Base-by-base conservation (phyloP, 1,140 invertebrate species). In the Mycetomoellerius zeteki region DNA sequence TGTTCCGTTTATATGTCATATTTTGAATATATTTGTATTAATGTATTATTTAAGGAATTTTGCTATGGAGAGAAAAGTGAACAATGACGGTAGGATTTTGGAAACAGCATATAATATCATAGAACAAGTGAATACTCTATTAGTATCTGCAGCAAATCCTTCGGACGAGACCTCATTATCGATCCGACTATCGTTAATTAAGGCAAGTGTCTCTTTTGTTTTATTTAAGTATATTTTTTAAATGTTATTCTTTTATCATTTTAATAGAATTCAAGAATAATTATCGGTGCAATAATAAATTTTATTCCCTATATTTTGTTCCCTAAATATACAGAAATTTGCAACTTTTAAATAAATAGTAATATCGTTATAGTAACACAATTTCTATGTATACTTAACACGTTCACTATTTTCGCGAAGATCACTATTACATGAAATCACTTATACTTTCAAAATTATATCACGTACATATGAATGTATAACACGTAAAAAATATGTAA, bases 131-230 rank as follows among this genome's bases (percentile, higher is more conserved):
- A 96, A 96, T 90, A 94, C 96, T 60, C 94, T 97, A 75, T 92
- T 97, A 85, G 94, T 95, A 71, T 96, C 96, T 50, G 96, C 95
- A 81, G 96, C 96, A 30, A 97, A 97, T 95, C 96, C 97, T 27
- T 96, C 97, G 10, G 97, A 97, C 92, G 96, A 96, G 85, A 96
- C 96, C 10, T 96, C 96, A n/a, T 94, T 97, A 81, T 95, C 96
- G 37, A 96, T 97, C 24, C 94, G 96, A 84, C 93, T 96, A 58
- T 96, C 96, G 65, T 95, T 96, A 87, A 96, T 97, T 58, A 97
- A 97, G 96, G 97, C 97, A 92, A 92, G 92, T 93, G 10, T 21
- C 64, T 2, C 12, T 54, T 33, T 56, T 50, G 14, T n/a, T n/a
- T 73, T 67, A 37, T 82, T 50, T 50, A 7, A 24, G 10, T 67